A percentile compares a stretch with the other conserved stretches of the same genome.
These are phyloP conservation scores for Pseudolycoriella hygida DNA, from an alignment of 2,888 invertebrate species.

Conservation along the genomic window DNA sequence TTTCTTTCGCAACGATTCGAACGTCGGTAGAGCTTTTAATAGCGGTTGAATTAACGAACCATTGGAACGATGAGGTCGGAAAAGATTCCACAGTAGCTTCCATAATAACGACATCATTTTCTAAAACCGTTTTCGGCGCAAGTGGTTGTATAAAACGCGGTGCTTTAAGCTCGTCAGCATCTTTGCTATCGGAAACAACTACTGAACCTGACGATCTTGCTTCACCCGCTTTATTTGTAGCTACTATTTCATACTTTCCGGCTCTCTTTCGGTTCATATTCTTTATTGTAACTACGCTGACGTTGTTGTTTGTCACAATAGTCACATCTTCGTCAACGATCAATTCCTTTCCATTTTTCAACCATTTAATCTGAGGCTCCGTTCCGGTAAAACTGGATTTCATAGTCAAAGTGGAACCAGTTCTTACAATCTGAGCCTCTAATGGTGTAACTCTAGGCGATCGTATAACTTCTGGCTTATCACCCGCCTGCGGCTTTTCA, in stretches of 20 bases:
- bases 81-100: conserved; percentile 59
- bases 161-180: conserved; percentile 43
- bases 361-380: conserved; percentile 65
- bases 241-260: conserved; percentile 76
- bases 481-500: conserved; percentile 15
- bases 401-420: conserved; percentile 48
- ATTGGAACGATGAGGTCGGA: conserved; percentile 70
- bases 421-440: conserved; percentile 51
- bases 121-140: conserved; percentile 46
- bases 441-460: conserved; percentile 67
- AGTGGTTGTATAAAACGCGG: conserved; percentile 58
- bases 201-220: conserved; percentile 68
- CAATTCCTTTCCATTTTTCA: conserved; percentile 63
- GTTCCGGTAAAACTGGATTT: conserved; percentile 59
- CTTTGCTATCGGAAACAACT: conserved; percentile 43
- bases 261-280: conserved; percentile 55
- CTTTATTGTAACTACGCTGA: conserved; percentile 44
- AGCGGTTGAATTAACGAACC: conserved; percentile 63
- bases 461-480: conserved; percentile 31
- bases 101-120: conserved; percentile 61
- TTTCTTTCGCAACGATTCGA: conserved; percentile 52
- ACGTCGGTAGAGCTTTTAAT: conserved; percentile 46
- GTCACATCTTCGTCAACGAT: conserved; percentile 40
- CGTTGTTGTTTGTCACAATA: conserved; percentile 40
- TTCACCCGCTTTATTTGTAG: conserved; percentile 60